These are phyloP conservation scores for Theristicus caerulescens DNA, from an alignment of 2,113 vertebrate species.

Conservation along the genomic window DNA sequence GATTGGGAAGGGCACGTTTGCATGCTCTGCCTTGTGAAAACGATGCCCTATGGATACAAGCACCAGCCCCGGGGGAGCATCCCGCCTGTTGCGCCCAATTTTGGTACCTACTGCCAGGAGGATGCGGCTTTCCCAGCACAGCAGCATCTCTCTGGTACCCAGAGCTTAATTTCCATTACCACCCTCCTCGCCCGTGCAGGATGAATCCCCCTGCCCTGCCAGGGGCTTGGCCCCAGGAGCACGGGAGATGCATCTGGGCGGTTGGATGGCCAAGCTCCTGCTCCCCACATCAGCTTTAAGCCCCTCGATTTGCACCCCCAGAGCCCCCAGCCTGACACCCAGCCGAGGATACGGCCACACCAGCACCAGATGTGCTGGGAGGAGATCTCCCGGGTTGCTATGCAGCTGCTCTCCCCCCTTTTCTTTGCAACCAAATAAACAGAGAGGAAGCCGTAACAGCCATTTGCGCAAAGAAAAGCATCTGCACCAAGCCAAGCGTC, in stretches of 20 bases:
- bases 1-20: fast-evolving
- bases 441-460: neutral
- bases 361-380: neutral
- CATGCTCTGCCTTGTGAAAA: neutral
- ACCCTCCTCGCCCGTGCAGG: fast-evolving
- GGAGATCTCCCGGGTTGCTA: neutral
- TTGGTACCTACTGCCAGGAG: neutral
- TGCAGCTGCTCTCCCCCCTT: neutral
- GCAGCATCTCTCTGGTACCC: neutral
- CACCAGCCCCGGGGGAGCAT: neutral
- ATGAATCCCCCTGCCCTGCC: neutral
- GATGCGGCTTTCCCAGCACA: neutral
- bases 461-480: conserved; percentile 10
- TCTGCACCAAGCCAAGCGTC: conserved; percentile 36
- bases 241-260: neutral
- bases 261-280: fast-evolving
- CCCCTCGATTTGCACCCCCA: neutral
- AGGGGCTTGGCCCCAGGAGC: neutral
- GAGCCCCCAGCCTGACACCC: neutral
- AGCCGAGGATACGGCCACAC: neutral
- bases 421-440: neutral
- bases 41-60: fast-evolving
- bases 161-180: neutral
- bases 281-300: neutral
- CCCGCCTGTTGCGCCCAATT: neutral